Base-by-base conservation (phyloP, 1,140 invertebrate genomes). In the Coelopa frigida region DNA sequence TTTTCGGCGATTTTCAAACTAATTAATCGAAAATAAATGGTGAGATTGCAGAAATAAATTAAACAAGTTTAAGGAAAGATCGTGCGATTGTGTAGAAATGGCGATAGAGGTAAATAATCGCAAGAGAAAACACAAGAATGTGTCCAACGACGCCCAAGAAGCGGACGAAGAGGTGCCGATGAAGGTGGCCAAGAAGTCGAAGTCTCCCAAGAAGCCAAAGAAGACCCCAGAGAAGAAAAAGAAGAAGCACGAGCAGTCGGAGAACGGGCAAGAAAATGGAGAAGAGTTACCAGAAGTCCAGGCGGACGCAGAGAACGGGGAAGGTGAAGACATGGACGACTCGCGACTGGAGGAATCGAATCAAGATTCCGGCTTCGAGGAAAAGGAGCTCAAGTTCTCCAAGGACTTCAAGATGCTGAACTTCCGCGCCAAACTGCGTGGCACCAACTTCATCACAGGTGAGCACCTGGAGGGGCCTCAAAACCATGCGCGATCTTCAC, bases 391-490 rank as follows among this genome's bases (percentile, higher is more conserved):
- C 4, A 47, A 50, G 5, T 68, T 64, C 47, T 53, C 58, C 11
- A 68, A 68, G 33, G 61, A 63, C 42, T 68, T 68, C 11, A 63
- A 68, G 51, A 61, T 68, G 57, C 41, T 61, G 36, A 36, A 58
- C 7, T 68, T 68, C 37, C 58, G 65, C 6, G 54, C 21, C 11
- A 66, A 66, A 33, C 35, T 68, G 3, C 52, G 54, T 3, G 52
- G 55, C 18, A 56, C 53, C 21, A 58, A 52, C 23, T 68, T 68
- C 15, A 66, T 68, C 23, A 63, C 64, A 43, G 65, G 65, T 68
- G 15, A 38, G 33, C 44, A 20, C n/a, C 15, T 37, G n/a, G n/a
- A n/a, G n/a, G n/a, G n/a, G n/a, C n/a, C n/a, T 37, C 18, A 37
- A 11, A 37, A 8, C 6, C 14, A n/a, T n/a, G n/a, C n/a, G n/a